Evolutionary conservation across 2,888 invertebrate genomes (phyloP), one percentile per base, ranked within the genome.

Genomic region (Papilio elwesi): DNA sequence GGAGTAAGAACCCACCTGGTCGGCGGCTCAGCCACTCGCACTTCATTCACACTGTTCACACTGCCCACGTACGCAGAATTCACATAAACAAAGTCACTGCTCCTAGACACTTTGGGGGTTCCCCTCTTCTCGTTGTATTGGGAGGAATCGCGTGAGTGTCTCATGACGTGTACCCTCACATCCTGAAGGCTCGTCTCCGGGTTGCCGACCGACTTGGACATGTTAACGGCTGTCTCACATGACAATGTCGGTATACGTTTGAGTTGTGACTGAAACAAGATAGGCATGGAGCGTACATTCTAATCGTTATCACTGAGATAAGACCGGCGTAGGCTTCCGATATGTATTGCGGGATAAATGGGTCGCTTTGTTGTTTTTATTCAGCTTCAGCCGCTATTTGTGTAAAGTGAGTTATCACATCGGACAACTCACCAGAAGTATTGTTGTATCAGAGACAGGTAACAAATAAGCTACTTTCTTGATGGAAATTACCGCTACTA

Each of bases 21-120:
- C 0, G 89, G 86, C 2, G 83, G 83, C 16, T 81, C 77, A 11
- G 71, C 64, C 12, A 75, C 55, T 4, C 75, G 71, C 10, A 64
- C 74, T 8, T 80, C 82, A 64, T 77, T 83, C 0, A 91, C 81
- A 83, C 79, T 86, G 55, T 79, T 80, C 26, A 83, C 77, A 80
- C 90, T 92, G 11, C 90, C 91, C 0, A 85, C 86, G 77, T 83
- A 93, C 0, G 87, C 91, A 2, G 81, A 76, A 74, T 93, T 93
- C 78, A 88, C 88, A 77, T 89, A 93, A 69, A 87, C 89, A 81
- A 83, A 90, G 7, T 90, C 85, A 74, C 75, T 82, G 12, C 79
- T 82, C 59, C 79, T 81, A 15, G 83, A 71, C 57, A 80, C 64
- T 71, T 78, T 78, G n/a, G 76, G 74, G 3, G 57, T 43, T 26